Evolutionary conservation across 37 sponge, comb jelly and placozoan genomes (phyloP).

Genomic region (Amphimedon queenslandica): DNA sequence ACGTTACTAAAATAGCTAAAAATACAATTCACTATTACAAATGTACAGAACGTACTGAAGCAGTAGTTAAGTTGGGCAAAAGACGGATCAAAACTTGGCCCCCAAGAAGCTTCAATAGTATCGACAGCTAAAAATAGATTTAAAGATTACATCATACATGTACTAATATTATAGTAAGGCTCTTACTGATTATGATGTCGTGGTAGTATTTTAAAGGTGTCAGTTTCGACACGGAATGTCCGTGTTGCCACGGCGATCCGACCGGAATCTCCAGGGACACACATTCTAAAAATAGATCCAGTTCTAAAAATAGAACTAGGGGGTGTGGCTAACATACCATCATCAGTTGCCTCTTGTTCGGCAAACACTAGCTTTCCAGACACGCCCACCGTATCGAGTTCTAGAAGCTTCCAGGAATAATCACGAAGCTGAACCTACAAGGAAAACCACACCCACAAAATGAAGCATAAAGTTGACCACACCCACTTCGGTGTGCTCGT

Average conservation of each 20-base stretch:
- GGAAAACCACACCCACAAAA: not conserved
- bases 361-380: constrained; percentile 72
- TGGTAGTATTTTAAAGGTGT: constrained; percentile 87
- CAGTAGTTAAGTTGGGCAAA: constrained; percentile 66
- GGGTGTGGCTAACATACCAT: constrained; percentile 27
- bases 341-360: constrained; percentile 68
- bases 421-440: constrained; percentile 70
- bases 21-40: not conserved
- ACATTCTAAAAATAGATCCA: constrained; percentile 25
- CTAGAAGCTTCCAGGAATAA: constrained; percentile 68
- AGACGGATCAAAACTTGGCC: constrained; percentile 72
- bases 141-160: constrained; percentile 1
- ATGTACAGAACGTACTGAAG: constrained; percentile 43
- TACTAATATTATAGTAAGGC: not conserved
- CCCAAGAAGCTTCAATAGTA: constrained; percentile 39
- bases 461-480: not conserved
- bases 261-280: constrained; percentile 33
- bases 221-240: constrained; percentile 50
- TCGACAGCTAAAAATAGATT: constrained; percentile 21
- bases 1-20: too few relatives aligned
- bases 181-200: constrained; percentile 68
- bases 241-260: constrained; percentile 61
- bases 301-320: not conserved
- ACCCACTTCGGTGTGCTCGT: constrained; percentile 50
- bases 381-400: constrained; percentile 23